These are phyloP conservation scores for Macrotrachela quadricornifera DNA, from an alignment of 1,140 invertebrate genomes.

Conservation along the genomic window DNA sequence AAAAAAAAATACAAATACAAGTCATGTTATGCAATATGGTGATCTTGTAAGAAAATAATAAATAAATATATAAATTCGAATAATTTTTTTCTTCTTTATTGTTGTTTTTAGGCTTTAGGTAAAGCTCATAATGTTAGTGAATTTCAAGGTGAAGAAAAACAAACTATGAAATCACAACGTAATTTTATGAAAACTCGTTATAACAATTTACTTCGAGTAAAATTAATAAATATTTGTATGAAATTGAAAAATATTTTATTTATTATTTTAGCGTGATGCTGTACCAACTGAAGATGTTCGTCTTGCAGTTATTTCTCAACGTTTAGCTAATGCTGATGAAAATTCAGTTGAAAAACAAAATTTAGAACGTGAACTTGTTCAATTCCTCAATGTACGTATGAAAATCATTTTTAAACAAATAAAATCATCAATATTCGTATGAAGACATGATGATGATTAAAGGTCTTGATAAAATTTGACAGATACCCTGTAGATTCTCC, in stretches of 20 bases:
- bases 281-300: conserved; percentile 26
- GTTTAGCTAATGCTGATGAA: conserved; percentile 12
- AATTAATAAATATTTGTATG: too few relatives aligned
- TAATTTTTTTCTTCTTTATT: too few relatives aligned
- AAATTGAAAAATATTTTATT: too few relatives aligned
- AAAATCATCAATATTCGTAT: too few relatives aligned
- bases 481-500: too few relatives aligned
- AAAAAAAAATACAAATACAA: conserved; percentile 38
- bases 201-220: not conserved
- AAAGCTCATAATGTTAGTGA: not conserved
- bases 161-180: not conserved
- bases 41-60: conserved; percentile 19
- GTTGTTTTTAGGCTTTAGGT: not conserved
- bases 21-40: conserved; percentile 40
- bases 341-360: conserved; percentile 9
- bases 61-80: not conserved
- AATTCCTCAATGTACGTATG: not conserved
- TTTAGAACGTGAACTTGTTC: not conserved
- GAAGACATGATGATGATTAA: too few relatives aligned
- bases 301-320: conserved; percentile 19
- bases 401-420: too few relatives aligned
- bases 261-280: conserved; percentile 18
- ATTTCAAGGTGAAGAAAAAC: conserved; percentile 1
- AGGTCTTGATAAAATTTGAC: too few relatives aligned
- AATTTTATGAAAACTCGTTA: not conserved